Base-by-base conservation (phyloP, 2,797 vertebrate genomes). In the Schizothorax lantsangensis region DNA sequence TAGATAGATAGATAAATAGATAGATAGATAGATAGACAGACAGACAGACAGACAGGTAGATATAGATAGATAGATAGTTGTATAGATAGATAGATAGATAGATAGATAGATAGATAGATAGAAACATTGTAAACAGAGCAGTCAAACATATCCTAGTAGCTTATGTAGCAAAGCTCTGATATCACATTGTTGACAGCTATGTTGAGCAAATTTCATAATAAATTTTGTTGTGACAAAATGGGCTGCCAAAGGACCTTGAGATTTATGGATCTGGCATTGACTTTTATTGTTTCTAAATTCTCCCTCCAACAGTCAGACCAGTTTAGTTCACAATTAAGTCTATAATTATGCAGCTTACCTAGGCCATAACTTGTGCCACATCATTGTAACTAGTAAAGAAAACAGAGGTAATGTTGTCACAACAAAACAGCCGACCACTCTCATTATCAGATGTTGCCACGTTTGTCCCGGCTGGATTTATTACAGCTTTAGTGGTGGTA, bases 351-450 rank as follows among this genome's bases (percentile, higher is more conserved):
- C 36, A 36, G 77, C 77, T 80, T 80, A 80, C 77, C 19, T 49
- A 36, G 71, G 6, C 57, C 52, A 64, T 74, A 74, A 21, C 69
- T 17, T 19, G 33, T 62, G 54, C 71, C 54, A 72, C 40, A 21
- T 73, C 71, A 71, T 43, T 85, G 75, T 59, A 45, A 69, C 77
- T 85, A 45, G 33, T 71, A 79, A 85, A 72, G 75, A 80, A 80
- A 80, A 85, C 84, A 85, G 6, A 47, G 38, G 36, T 45, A 79
- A 79, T 79, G 84, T 85, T 85, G 84, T 79, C 84, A 85, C 38
- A 85, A 85, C 75, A 85, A 79, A 85, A 47, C 45, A 64, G 17
- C 17, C 3, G 14, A 23, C 10, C 36, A 38, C 64, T 47, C n/a
- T 71, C 38, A 45, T 79, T 62, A 79, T 71, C 62, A 78, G 47